A percentile compares a stretch with the other conserved stretches of the same genome.
phyloP scores from a whole-genome alignment of 2,797 vertebrate genomes.

The Nannoperca australis region DNA sequence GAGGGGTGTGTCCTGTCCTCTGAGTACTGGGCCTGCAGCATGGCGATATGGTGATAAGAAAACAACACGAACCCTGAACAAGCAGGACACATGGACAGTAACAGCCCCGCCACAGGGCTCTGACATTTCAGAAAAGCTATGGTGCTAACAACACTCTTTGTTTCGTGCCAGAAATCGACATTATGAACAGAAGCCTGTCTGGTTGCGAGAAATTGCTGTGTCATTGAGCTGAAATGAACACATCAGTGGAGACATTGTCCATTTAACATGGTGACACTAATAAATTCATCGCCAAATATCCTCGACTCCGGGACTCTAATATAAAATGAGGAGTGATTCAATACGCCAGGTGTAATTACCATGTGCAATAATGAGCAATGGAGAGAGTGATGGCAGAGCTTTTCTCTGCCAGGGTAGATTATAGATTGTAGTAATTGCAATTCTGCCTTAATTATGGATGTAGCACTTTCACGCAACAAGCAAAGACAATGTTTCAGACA shows the following conservation, averaged over 20 bases:
- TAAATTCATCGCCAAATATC: constrained; percentile 69
- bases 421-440: constrained; percentile 75
- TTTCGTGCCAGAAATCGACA: constrained; percentile 60
- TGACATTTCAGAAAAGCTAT: constrained; percentile 72
- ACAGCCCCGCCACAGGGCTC: constrained; percentile 52
- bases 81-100: constrained; percentile 46
- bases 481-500: constrained; percentile 46
- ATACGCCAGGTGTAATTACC: constrained; percentile 76
- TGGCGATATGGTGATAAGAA: constrained; percentile 58
- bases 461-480: constrained; percentile 57
- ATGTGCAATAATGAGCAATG: constrained; percentile 68
- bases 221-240: constrained; percentile 69
- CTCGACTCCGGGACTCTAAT: constrained; percentile 55
- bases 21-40: constrained; percentile 56
- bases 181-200: constrained; percentile 51
- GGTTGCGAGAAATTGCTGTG: constrained; percentile 57
- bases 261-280: constrained; percentile 72
- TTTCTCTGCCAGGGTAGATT: constrained; percentile 69
- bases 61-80: constrained; percentile 60
- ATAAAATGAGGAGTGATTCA: constrained; percentile 72
- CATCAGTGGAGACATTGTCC: constrained; percentile 63
- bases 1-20: constrained; percentile 68
- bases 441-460: constrained; percentile 74
- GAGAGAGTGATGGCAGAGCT: constrained; percentile 67
- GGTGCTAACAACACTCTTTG: constrained; percentile 62